Percentiles rank a stretch among this genome's conserved stretches.
These are phyloP conservation scores for Morbakka virulenta DNA, from an alignment of 30 jellyfish, hydroid and myxozoan species.

Conservation along the genomic window DNA sequence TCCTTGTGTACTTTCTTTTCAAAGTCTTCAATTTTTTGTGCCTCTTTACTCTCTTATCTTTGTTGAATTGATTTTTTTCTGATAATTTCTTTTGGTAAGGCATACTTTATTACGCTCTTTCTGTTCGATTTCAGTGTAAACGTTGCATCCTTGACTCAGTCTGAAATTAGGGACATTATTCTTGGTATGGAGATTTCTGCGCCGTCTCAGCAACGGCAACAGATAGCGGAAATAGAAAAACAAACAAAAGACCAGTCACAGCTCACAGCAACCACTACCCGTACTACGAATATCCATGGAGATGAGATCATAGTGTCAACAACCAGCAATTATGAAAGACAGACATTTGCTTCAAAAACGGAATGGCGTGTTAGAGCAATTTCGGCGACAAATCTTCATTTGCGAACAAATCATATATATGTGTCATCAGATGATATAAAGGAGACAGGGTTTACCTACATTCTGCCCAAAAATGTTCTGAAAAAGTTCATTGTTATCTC, in stretches of 20 bases:
- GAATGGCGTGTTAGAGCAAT: constrained; percentile 99
- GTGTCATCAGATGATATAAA: constrained; percentile 98
- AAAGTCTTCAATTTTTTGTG: not conserved
- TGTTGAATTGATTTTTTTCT: not conserved
- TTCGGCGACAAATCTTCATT: constrained; percentile 97
- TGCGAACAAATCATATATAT: constrained; percentile 97
- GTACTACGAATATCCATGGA: constrained; percentile 98
- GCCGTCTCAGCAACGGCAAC: constrained; percentile 99
- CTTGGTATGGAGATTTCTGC: constrained; percentile 99
- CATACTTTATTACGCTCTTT: too few relatives aligned
- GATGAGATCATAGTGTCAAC: constrained; percentile 99
- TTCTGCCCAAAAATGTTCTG: constrained; percentile 95
- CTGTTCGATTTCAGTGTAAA: too few relatives aligned
- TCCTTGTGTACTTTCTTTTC: not conserved
- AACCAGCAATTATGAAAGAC: constrained; percentile 94
- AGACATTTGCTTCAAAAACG: constrained; percentile 98
- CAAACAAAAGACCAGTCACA: constrained; percentile 99
- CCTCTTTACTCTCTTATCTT: not conserved
- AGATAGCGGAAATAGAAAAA: constrained; percentile 98
- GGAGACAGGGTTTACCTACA: constrained; percentile 97
- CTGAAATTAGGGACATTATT: constrained; percentile 98
- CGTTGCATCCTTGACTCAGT: constrained; percentile 99
- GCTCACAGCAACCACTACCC: constrained; percentile 99
- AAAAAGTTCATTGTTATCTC: constrained; percentile 96
- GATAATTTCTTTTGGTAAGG: too few relatives aligned